Evolutionary conservation across 2,113 vertebrate species (phyloP).

Genomic region (Charadrius vociferus): DNA sequence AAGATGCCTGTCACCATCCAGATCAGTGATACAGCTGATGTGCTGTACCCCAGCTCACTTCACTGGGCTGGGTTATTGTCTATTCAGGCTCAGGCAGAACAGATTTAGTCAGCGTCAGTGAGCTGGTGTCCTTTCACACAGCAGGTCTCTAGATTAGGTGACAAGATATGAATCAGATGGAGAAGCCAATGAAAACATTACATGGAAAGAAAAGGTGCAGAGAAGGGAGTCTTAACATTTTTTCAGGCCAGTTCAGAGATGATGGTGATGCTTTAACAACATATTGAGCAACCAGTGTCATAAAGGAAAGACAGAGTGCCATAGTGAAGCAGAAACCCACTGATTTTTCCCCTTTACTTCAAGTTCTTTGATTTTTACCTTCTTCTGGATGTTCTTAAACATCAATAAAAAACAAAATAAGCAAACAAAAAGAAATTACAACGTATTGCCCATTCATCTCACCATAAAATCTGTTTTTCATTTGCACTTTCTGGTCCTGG

Average conservation of each 20-base stretch:
- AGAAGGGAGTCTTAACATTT: background rate
- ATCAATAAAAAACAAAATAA: background rate
- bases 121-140: background rate
- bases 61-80: background rate
- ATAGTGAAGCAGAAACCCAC: background rate
- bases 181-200: background rate
- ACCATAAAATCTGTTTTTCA: background rate
- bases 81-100: background rate
- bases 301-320: background rate
- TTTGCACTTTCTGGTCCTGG: background rate
- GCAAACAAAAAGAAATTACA: background rate
- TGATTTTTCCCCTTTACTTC: background rate
- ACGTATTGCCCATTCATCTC: background rate
- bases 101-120: background rate
- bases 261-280: background rate
- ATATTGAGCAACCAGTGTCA: background rate
- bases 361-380: background rate
- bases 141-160: background rate
- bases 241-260: background rate
- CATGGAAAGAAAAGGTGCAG: background rate
- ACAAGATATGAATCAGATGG: background rate
- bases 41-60: background rate
- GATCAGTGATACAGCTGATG: background rate
- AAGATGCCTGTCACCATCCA: background rate
- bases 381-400: background rate